Conservation (phyloP, 30 jellyfish, hydroid and myxozoan species). For the Mastigias papua region DNA sequence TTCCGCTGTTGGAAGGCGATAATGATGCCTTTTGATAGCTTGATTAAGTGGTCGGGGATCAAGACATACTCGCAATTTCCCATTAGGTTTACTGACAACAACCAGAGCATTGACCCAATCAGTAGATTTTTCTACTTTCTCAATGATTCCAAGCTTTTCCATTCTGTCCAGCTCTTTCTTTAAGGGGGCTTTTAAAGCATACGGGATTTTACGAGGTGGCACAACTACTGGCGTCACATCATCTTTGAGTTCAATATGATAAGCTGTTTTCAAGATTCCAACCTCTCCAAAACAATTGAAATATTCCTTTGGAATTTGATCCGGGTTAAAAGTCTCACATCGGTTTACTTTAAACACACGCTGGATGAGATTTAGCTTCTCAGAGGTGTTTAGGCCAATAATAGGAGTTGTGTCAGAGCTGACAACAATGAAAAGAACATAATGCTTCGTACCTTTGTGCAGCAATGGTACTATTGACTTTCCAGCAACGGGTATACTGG, state of each 20-base stretch:
- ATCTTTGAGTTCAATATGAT: neutral
- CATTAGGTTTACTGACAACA: conserved; percentile 39
- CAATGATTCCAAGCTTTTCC: conserved; percentile 26
- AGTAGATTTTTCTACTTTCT: conserved; percentile 47
- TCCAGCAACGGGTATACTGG: conserved; percentile 51
- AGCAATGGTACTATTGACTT: conserved; percentile 32
- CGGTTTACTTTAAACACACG: neutral
- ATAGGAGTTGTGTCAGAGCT: conserved; percentile 57
- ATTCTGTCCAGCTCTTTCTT: conserved; percentile 32
- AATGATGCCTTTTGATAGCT: conserved; percentile 27
- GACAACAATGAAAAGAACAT: conserved; percentile 36
- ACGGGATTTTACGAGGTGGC: conserved; percentile 30
- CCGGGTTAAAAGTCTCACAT: neutral
- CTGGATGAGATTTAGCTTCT: neutral
- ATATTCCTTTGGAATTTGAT: neutral
- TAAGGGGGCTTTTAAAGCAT: neutral
- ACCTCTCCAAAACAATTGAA: neutral
- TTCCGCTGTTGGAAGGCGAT: conserved; percentile 34
- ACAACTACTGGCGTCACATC: conserved; percentile 8
- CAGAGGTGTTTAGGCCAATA: conserved; percentile 1
- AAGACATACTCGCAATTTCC: conserved; percentile 43
- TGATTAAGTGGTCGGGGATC: conserved; percentile 51
- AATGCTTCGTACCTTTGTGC: conserved; percentile 50
- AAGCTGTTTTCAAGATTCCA: conserved; percentile 15
- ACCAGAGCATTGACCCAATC: conserved; percentile 50